Evolutionary conservation across 2,797 vertebrate species (phyloP).

Genomic region (Manis pentadactyla): DNA sequence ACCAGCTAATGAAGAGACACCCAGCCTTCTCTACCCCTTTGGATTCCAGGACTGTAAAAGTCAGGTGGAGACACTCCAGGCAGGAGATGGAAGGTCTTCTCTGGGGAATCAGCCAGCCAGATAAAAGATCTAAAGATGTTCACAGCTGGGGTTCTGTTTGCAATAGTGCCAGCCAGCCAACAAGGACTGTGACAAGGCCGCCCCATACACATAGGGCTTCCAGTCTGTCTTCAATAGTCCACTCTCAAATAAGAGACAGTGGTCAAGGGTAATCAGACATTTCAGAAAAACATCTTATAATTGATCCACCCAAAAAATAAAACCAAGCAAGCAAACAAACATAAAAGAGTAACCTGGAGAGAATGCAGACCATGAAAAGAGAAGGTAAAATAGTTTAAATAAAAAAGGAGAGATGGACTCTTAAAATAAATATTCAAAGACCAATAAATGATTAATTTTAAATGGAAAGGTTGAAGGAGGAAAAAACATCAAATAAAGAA

Average conservation of each 20-base stretch:
- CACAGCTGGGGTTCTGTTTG: neutral
- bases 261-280: neutral
- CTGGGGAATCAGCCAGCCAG: neutral
- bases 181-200: neutral
- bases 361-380: neutral
- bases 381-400: neutral
- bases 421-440: neutral
- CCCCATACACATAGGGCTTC: neutral
- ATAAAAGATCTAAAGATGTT: neutral
- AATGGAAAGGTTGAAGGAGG: neutral
- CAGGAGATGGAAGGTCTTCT: neutral
- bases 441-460: neutral
- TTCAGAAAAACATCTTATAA: neutral
- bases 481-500: neutral
- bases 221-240: neutral
- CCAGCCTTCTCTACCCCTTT: neutral
- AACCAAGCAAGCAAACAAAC: neutral
- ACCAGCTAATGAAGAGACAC: neutral
- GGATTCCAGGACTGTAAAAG: neutral
- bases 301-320: neutral
- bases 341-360: neutral
- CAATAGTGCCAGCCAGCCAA: neutral
- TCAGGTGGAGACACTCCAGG: neutral
- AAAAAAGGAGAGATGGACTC: neutral
- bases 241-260: neutral